phyloP scores from a whole-genome alignment of 2,113 vertebrate genomes.

The Ivindomyrus marchei region DNA sequence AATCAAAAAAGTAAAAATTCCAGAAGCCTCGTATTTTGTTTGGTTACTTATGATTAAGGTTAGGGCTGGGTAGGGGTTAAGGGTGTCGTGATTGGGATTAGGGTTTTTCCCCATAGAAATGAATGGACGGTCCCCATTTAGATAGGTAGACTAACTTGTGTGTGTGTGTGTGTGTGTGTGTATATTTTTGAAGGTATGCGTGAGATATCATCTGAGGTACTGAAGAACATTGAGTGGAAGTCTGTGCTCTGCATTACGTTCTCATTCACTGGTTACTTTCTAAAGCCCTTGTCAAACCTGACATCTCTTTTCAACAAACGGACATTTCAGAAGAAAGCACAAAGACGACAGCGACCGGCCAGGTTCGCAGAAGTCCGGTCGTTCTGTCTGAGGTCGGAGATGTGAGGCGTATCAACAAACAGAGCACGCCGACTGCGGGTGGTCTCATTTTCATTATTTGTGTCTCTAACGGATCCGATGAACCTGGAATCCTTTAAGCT shows the following conservation, averaged over 20 bases:
- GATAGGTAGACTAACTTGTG: too few relatives aligned
- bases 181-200: background rate
- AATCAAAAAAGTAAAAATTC: too few relatives aligned
- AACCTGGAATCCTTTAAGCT: conserved; percentile 44
- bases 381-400: conserved; percentile 16
- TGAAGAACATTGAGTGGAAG: background rate
- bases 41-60: too few relatives aligned
- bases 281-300: background rate
- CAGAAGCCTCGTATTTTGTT: too few relatives aligned
- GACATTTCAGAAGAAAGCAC: conserved; percentile 9
- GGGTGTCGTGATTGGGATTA: too few relatives aligned
- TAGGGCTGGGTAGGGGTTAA: too few relatives aligned
- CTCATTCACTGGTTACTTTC: background rate
- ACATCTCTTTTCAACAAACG: conserved; percentile 14
- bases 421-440: conserved; percentile 35
- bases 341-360: background rate
- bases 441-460: conserved; percentile 45
- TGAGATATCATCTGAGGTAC: background rate
- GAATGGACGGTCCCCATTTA: too few relatives aligned
- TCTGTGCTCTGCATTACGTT: background rate
- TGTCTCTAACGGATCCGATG: conserved; percentile 38
- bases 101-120: too few relatives aligned
- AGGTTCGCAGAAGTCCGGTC: background rate
- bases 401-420: conserved; percentile 42
- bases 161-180: background rate